Evolutionary conservation across 2,888 invertebrate species (phyloP).

Genomic region (Pseudococcus longispinus): DNA sequence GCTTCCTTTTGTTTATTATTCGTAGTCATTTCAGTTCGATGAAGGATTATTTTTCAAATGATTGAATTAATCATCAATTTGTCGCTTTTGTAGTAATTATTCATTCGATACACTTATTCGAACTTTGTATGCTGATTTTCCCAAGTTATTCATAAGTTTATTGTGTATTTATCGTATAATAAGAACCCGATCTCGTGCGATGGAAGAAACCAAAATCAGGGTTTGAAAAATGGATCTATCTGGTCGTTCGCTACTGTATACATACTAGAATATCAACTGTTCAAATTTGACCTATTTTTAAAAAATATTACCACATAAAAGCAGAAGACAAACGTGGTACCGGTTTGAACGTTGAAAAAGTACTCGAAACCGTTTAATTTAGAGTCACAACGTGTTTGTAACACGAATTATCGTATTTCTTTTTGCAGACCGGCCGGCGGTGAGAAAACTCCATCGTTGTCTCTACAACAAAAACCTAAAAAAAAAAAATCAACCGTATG

Average conservation of each 20-base stretch:
- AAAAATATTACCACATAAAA: not conserved
- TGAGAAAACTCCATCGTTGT: constrained; percentile 2
- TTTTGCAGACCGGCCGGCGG: constrained; percentile 24
- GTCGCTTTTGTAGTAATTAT: not conserved
- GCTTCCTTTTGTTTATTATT: too few species aligned
- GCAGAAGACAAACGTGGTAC: not conserved
- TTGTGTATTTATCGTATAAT: not conserved
- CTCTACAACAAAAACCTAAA: not conserved
- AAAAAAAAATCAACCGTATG: constrained; percentile 51
- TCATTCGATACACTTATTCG: not conserved
- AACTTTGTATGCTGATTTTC: not conserved
- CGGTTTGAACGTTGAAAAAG: not conserved
- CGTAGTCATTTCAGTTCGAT: too few species aligned
- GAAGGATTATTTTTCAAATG: not conserved
- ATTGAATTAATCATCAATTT: not conserved
- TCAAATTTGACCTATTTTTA: not conserved
- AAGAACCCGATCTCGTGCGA: not conserved
- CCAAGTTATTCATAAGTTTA: not conserved
- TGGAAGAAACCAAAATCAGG: not conserved
- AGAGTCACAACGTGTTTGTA: constrained; percentile 9
- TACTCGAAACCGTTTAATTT: not conserved
- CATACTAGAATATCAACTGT: not conserved
- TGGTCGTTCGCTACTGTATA: too few species aligned
- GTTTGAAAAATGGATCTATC: not conserved
- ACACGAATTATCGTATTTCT: constrained; percentile 50